phyloP scores from a whole-genome alignment of 2,797 vertebrate genomes.

The Enteromius unitaeniatus region DNA sequence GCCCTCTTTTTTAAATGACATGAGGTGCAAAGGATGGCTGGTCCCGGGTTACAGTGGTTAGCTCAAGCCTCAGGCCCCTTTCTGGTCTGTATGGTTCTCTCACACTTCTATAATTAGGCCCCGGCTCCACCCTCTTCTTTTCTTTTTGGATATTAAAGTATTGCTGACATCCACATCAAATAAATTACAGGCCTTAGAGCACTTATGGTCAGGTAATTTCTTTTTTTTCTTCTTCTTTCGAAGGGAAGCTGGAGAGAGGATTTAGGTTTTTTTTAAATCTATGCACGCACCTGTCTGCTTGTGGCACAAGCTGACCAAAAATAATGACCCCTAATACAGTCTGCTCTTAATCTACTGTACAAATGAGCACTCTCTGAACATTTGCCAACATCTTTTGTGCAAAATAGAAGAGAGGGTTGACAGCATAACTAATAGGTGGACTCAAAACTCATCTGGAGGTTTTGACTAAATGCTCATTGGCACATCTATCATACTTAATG shows the following conservation, averaged over 20 bases:
- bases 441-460: conserved; percentile 23
- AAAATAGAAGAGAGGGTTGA: conserved; percentile 15
- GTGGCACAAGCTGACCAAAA: conserved; percentile 33
- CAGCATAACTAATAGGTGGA: conserved; percentile 30
- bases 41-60: conserved; percentile 46
- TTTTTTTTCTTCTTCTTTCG: conserved; percentile 18
- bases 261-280: conserved; percentile 49
- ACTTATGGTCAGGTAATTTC: conserved; percentile 64
- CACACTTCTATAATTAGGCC: conserved; percentile 73
- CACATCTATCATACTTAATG: conserved; percentile 2
- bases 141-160: conserved; percentile 71
- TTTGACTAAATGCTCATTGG: conserved; percentile 23
- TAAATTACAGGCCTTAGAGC: conserved; percentile 68
- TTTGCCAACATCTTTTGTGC: conserved; percentile 17
- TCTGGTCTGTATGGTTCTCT: conserved; percentile 68
- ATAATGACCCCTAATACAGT: conserved; percentile 27
- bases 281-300: conserved; percentile 57
- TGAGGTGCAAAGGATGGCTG: conserved; percentile 52
- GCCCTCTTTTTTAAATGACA: conserved; percentile 40
- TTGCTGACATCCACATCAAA: conserved; percentile 71
- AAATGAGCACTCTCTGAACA: conserved; percentile 41
- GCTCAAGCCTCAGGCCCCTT: conserved; percentile 57
- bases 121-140: conserved; percentile 69
- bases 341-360: conserved; percentile 45
- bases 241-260: conserved; percentile 16